Evolutionary conservation across 1,140 invertebrate species (phyloP).

Genomic region (Popillia japonica): DNA sequence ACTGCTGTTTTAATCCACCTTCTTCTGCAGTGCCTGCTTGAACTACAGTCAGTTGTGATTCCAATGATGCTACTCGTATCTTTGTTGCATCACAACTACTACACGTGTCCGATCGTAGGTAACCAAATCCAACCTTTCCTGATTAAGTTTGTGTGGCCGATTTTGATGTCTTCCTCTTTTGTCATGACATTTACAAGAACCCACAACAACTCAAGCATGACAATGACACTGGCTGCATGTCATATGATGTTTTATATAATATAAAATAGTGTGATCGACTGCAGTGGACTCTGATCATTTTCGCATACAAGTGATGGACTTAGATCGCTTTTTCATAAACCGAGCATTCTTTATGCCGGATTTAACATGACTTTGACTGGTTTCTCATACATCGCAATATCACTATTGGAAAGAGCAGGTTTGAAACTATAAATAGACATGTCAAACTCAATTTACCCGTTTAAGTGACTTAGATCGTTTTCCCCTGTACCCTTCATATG

Average conservation of each 20-base stretch:
- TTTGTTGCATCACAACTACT: slow-evolving; percentile 43
- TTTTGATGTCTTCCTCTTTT: slow-evolving; percentile 20
- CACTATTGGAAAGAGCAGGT: background rate
- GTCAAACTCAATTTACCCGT: background rate
- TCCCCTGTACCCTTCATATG: slow-evolving; percentile 30
- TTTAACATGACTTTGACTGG: background rate
- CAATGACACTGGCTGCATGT: no score
- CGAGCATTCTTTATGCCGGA: background rate
- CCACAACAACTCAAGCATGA: no score
- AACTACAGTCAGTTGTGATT: background rate
- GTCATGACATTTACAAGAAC: background rate
- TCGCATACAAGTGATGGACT: background rate
- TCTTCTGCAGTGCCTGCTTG: no score
- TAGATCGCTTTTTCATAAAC: slow-evolving; percentile 3
- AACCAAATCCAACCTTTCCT: slow-evolving; percentile 41
- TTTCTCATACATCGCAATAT: no score
- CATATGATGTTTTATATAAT: no score
- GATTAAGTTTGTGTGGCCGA: slow-evolving; percentile 31
- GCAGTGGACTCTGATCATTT: background rate
- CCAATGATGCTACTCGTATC: slow-evolving; percentile 10
- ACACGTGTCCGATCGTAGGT: slow-evolving; percentile 44
- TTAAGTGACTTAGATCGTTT: slow-evolving; percentile 19
- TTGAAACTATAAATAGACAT: slow-evolving; percentile 8
- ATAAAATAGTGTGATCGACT: background rate
- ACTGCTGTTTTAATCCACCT: background rate